Evolutionary conservation across 2,888 invertebrate species (phyloP).

Genomic region (Malacosoma neustria): DNA sequence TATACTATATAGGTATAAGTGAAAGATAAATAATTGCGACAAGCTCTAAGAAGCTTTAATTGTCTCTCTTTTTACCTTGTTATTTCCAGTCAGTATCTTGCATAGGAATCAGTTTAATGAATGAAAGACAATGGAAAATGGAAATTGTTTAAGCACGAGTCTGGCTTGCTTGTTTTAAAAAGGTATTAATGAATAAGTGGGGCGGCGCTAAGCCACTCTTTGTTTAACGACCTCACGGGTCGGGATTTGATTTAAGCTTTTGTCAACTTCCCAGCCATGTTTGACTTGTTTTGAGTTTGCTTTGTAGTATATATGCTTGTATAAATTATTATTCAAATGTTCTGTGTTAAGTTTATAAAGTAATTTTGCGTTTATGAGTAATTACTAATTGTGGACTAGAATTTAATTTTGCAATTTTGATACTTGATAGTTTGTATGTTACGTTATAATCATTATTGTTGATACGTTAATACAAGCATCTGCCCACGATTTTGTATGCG

Average conservation of each 20-base stretch:
- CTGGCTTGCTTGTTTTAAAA: neutral
- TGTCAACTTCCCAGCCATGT: constrained; percentile 17
- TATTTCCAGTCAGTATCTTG: no score
- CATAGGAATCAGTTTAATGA: neutral
- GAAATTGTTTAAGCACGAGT: neutral
- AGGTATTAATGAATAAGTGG: constrained; percentile 10
- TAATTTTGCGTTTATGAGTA: neutral
- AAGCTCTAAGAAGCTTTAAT: no score
- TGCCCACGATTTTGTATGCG: no score
- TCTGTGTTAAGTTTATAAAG: neutral
- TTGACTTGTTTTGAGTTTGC: constrained; percentile 18
- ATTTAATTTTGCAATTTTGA: no score
- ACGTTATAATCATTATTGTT: no score
- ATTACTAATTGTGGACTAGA: no score
- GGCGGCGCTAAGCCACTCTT: constrained; percentile 7
- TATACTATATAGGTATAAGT: no score
- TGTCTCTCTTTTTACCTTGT: no score
- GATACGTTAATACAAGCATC: no score
- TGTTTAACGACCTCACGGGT: constrained; percentile 11
- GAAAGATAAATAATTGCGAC: no score
- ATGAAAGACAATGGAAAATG: neutral
- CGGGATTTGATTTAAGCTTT: constrained; percentile 23
- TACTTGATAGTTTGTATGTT: no score
- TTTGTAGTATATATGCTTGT: constrained; percentile 15
- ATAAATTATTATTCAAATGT: constrained; percentile 10